Evolutionary conservation across 2,888 invertebrate species (phyloP), one percentile per base, ranked within the genome.

Genomic region (Lithophane ornitopus): DNA sequence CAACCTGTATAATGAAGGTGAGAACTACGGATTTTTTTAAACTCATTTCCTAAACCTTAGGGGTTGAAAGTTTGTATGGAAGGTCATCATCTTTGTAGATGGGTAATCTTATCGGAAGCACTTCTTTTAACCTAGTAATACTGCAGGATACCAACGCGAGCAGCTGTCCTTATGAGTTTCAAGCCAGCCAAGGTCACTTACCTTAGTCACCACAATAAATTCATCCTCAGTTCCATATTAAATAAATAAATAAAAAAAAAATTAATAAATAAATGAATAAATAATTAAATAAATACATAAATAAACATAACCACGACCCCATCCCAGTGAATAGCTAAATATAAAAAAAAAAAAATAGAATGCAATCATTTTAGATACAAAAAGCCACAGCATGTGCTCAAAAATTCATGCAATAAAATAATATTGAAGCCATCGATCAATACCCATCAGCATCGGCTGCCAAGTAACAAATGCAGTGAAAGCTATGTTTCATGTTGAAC

Each of bases 321-420:
- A n/a, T 44, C 7, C 26, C 19, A 28, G 2, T 9, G 1, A 7
- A 6, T 3, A 26, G 11, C 22, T 41, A 41, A 22, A 68, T 39
- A 26, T 39, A 39, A 2, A 54, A n/a, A n/a, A 52, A 54, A 19
- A 19, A 70, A 34, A 69, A 71, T 22, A 14, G 2, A 0, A 69
- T 41, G 3, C 28, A 44, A 70, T 41, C 28, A 41, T 70, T 70
- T 41, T 19, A n/a, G n/a, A 54, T 39, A 46, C 28, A n/a, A 58
- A 77, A 79, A 73, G 46, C 65, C 59, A 71, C 65, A 71, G 19
- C 44, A 11, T 62, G 22, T 52, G 46, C 8, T 72, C 16, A 62
- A 66, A 80, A 82, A 61, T 54, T 68, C 34, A 80, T 67, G 16
- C 65, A 65, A 39, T 82, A 72, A 82, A 82, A 78, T 66, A 82